phyloP scores from a whole-genome alignment of 1,140 invertebrate species.

The Oppia nitens region DNA sequence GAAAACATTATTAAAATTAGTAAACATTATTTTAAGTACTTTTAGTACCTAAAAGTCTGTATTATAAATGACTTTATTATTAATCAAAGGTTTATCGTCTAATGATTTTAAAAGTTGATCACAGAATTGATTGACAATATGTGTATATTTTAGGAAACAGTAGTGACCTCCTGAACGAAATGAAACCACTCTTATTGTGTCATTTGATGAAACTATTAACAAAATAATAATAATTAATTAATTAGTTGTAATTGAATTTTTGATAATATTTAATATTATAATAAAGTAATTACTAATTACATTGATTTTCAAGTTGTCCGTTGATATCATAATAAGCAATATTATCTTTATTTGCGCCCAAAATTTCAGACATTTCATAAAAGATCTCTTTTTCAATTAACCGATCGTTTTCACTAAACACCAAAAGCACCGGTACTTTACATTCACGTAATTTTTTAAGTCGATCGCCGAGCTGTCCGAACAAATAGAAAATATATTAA shows the following conservation, averaged over 20 bases:
- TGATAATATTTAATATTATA: neutral
- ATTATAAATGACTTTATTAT: neutral
- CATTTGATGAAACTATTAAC: neutral
- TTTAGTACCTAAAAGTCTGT: no score
- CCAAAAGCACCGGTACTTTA: constrained; percentile 15
- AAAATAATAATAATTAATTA: neutral
- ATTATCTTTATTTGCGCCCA: constrained; percentile 14
- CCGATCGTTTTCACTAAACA: constrained; percentile 19
- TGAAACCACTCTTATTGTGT: constrained; percentile 9
- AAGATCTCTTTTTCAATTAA: constrained; percentile 15
- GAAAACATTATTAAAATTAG: no score
- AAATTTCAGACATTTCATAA: constrained; percentile 17
- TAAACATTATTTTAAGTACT: no score
- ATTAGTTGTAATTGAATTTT: neutral
- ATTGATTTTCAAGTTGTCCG: constrained; percentile 10
- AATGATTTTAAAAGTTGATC: constrained; percentile 12
- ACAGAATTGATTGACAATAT: constrained; percentile 12
- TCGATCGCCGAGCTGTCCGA: constrained; percentile 13
- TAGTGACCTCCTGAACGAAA: constrained; percentile 17
- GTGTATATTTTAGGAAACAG: constrained; percentile 12
- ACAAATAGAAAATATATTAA: neutral
- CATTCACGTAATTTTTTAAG: constrained; percentile 4
- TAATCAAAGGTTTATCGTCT: neutral
- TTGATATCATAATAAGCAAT: constrained; percentile 16
- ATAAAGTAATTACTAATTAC: constrained; percentile 5